These are phyloP conservation scores for Gymnobelideus leadbeateri DNA, from an alignment of 2,113 vertebrate species.

Conservation along the genomic window DNA sequence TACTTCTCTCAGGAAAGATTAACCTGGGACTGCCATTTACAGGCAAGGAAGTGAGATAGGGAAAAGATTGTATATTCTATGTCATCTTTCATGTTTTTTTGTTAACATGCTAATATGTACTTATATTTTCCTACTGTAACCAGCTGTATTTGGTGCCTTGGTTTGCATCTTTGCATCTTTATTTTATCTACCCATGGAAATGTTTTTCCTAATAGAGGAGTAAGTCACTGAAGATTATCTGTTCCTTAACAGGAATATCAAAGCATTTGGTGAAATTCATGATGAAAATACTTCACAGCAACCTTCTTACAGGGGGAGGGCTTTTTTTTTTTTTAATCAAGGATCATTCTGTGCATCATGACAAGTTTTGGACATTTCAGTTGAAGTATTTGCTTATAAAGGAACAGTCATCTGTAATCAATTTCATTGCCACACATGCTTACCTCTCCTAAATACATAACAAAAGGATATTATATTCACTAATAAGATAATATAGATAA, in stretches of 20 bases:
- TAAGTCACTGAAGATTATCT: background rate
- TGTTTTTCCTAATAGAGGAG: background rate
- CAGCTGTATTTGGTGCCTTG: background rate
- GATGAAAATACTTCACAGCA: background rate
- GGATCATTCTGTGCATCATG: background rate
- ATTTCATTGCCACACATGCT: conserved; percentile 1
- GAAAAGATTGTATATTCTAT: background rate
- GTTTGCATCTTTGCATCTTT: background rate
- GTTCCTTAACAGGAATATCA: background rate
- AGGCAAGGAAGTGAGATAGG: background rate
- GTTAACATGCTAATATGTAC: background rate
- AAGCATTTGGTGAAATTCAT: background rate
- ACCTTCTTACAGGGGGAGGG: background rate
- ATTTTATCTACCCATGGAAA: background rate
- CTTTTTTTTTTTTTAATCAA: conserved; percentile 5
- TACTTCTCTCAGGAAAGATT: background rate
- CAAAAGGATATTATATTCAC: conserved; percentile 10
- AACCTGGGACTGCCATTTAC: background rate
- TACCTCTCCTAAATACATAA: background rate
- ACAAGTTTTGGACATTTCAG: background rate
- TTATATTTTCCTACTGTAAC: background rate
- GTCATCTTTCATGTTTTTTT: background rate
- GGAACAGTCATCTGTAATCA: background rate
- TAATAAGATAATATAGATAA: conserved; percentile 37
- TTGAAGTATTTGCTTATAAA: conserved; percentile 4